Evolutionary conservation across 1,140 invertebrate genomes (phyloP).

Genomic region (Drosophila triauraria): DNA sequence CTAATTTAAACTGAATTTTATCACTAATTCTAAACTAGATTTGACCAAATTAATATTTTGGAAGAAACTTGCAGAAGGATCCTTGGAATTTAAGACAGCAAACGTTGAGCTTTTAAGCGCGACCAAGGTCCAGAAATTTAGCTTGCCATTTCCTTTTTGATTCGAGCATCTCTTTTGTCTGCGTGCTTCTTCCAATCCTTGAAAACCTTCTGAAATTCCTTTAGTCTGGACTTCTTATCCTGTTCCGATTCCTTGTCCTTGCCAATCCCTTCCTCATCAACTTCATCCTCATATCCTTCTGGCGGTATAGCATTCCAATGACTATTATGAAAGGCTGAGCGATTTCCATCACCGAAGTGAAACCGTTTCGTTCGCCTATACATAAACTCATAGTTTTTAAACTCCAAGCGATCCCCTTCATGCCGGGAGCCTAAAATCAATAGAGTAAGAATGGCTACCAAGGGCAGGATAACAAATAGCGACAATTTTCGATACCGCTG

Average conservation of each 20-base stretch:
- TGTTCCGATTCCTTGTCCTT: constrained; percentile 30
- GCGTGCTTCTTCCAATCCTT: constrained; percentile 49
- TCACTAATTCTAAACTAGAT: too few species aligned
- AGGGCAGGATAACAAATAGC: constrained; percentile 35
- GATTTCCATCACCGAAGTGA: constrained; percentile 94
- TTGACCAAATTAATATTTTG: too few species aligned
- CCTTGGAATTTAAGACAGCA: too few species aligned
- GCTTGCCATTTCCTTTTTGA: neutral
- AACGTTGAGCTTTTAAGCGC: too few species aligned
- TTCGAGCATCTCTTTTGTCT: neutral
- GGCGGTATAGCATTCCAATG: constrained; percentile 90
- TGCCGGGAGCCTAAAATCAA: constrained; percentile 29
- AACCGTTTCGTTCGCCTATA: constrained; percentile 89
- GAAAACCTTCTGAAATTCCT: constrained; percentile 27
- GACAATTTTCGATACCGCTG: constrained; percentile 35
- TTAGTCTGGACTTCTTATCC: constrained; percentile 22
- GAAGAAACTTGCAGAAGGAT: too few species aligned
- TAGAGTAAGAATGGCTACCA: constrained; percentile 42
- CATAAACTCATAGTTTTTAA: constrained; percentile 90
- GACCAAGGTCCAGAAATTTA: neutral
- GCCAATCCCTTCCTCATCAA: constrained; percentile 26
- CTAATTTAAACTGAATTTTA: too few species aligned
- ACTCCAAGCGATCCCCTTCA: constrained; percentile 86
- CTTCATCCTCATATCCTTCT: constrained; percentile 90
- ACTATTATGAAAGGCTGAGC: constrained; percentile 90